phyloP scores from a whole-genome alignment of 2,797 vertebrate species.

The Fringilla coelebs region DNA sequence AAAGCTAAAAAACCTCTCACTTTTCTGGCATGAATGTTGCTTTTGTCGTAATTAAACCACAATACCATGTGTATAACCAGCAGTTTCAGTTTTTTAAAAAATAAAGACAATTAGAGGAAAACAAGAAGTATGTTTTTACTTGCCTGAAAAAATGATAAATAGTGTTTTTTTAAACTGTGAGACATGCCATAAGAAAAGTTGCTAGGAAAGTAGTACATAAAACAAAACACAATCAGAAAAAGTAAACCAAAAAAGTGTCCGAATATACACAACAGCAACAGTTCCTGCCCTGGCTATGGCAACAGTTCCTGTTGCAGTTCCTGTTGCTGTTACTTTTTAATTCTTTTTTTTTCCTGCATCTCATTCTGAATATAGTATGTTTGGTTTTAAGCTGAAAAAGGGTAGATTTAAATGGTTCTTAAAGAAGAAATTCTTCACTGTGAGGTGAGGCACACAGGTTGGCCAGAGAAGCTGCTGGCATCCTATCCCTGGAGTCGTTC shows the following conservation, averaged over 20 bases:
- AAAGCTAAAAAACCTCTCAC: neutral
- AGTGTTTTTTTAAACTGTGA: neutral
- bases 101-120: neutral
- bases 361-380: neutral
- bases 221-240: neutral
- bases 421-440: neutral
- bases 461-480: accelerated
- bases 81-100: neutral
- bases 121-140: neutral
- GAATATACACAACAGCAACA: neutral
- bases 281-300: too few species aligned
- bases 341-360: accelerated
- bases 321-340: neutral
- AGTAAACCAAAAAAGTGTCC: neutral
- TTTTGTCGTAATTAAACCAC: neutral
- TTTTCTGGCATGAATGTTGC: neutral
- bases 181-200: neutral
- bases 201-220: neutral
- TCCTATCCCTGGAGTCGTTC: neutral
- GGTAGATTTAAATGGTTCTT: neutral
- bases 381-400: neutral
- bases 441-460: neutral
- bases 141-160: neutral
- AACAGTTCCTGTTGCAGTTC: too few species aligned
- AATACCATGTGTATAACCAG: neutral